These are phyloP conservation scores for Drosophila robusta DNA, from an alignment of 2,888 invertebrate genomes.

Conservation along the genomic window DNA sequence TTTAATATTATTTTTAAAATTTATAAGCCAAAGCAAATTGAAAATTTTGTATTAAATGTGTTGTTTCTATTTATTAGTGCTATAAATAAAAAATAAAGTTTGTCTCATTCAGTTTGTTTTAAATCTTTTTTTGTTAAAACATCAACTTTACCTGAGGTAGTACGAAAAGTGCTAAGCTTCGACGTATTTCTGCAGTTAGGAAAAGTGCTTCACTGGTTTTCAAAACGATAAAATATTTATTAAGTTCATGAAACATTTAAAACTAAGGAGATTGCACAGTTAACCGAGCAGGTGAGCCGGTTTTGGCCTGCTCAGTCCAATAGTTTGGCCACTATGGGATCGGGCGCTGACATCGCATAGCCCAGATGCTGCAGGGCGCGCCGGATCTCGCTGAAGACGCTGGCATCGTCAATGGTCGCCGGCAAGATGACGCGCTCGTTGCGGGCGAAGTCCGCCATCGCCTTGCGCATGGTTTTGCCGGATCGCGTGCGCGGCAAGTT, in stretches of 20 bases:
- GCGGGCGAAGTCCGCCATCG: slow-evolving; percentile 93
- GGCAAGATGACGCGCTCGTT: slow-evolving; percentile 92
- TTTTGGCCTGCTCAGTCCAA: slow-evolving; percentile 51
- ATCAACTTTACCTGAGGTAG: no score
- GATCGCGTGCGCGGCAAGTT: slow-evolving; percentile 95
- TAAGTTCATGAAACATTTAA: slow-evolving; percentile 21
- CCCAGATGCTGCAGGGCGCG: slow-evolving; percentile 91
- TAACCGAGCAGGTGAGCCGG: not conserved
- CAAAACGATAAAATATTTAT: slow-evolving; percentile 48
- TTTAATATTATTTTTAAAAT: no score
- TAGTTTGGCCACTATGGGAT: slow-evolving; percentile 85
- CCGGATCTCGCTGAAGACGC: slow-evolving; percentile 92
- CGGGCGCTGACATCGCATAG: slow-evolving; percentile 90
- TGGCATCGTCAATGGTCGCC: slow-evolving; percentile 94
- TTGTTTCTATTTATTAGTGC: no score
- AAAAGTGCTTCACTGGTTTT: not conserved
- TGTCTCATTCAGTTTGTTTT: no score
- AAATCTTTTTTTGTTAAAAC: no score
- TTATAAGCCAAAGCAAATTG: no score
- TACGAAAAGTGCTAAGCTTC: no score
- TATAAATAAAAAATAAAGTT: no score
- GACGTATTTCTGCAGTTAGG: not conserved
- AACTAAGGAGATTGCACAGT: slow-evolving; percentile 15
- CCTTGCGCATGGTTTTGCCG: slow-evolving; percentile 90
- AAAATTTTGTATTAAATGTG: no score